Percentiles rank a stretch among this genome's conserved stretches.
phyloP scores from a whole-genome alignment of 1,140 invertebrate species.

The Zaprionus inermis region DNA sequence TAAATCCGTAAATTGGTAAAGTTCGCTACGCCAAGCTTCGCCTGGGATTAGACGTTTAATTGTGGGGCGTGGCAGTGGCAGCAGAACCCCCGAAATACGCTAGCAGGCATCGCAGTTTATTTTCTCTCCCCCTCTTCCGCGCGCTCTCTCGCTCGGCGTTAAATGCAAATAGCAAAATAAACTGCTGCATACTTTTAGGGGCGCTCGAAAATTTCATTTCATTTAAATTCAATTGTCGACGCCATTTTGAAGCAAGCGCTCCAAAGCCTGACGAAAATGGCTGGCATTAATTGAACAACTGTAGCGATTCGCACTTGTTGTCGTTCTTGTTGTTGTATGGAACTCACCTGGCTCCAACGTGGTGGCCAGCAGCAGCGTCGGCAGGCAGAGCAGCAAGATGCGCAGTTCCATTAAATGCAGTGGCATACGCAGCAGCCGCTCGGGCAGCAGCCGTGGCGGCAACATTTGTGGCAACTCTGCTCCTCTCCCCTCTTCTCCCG shows the following conservation, averaged over 20 bases:
- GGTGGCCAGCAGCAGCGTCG: conserved; percentile 82
- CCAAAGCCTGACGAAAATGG: conserved; percentile 30
- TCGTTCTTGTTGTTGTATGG: not conserved
- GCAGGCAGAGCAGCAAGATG: conserved; percentile 81
- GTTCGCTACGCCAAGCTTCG: conserved; percentile 27
- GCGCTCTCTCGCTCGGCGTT: not conserved
- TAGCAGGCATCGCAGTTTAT: conserved; percentile 22
- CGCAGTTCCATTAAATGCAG: conserved; percentile 83
- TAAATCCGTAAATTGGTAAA: conserved; percentile 79
- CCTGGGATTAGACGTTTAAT: conserved; percentile 60
- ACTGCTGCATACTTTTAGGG: conserved; percentile 57
- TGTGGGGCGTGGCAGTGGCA: conserved; percentile 32
- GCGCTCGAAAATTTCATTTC: conserved; percentile 59
- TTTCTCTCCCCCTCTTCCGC: no score
- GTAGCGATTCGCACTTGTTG: not conserved
- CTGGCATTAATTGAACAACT: conserved; percentile 60
- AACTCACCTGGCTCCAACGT: conserved; percentile 83
- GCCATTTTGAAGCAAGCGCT: conserved; percentile 9
- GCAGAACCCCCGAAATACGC: no score
- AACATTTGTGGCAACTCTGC: conserved; percentile 60
- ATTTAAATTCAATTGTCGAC: conserved; percentile 64
- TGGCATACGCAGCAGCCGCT: conserved; percentile 68
- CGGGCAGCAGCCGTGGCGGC: conserved; percentile 63
- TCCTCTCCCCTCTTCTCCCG: conserved; percentile 8
- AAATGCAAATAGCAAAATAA: conserved; percentile 69